phyloP scores from a whole-genome alignment of 2,797 vertebrate genomes.

The Nothura maculosa region DNA sequence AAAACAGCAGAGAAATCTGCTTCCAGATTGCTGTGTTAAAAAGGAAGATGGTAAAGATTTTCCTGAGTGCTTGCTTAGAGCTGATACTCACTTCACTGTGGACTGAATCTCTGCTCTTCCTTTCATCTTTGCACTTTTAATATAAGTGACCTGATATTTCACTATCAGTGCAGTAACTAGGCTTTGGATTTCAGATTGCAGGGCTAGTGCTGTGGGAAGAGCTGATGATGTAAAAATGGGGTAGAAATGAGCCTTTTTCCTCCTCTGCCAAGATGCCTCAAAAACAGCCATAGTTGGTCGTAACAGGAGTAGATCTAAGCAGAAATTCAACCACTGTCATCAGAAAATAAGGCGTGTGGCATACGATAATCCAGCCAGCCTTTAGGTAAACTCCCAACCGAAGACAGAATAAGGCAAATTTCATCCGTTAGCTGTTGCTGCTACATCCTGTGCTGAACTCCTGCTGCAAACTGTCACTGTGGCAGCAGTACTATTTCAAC shows the following conservation, averaged over 20 bases:
- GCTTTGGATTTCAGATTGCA: slow-evolving; percentile 6
- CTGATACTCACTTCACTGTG: not conserved
- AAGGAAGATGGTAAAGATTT: not conserved
- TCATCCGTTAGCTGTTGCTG: not conserved
- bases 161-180: slow-evolving; percentile 14
- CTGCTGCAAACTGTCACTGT: not conserved
- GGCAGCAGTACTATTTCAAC: not conserved
- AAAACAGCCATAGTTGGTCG: not conserved
- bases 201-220: not conserved
- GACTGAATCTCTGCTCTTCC: not conserved
- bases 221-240: not conserved
- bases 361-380: not conserved
- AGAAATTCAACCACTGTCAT: not conserved
- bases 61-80: not conserved
- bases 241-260: not conserved
- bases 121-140: not conserved
- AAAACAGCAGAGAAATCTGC: not conserved
- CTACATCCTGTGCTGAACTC: not conserved
- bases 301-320: not conserved
- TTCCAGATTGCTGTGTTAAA: not conserved
- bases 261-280: not conserved
- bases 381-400: not conserved
- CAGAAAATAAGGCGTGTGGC: not conserved
- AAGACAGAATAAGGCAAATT: not conserved
- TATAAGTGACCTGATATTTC: slow-evolving; percentile 32